phyloP scores from a whole-genome alignment of 2,888 invertebrate genomes.

The Drosophila gaucha region DNA sequence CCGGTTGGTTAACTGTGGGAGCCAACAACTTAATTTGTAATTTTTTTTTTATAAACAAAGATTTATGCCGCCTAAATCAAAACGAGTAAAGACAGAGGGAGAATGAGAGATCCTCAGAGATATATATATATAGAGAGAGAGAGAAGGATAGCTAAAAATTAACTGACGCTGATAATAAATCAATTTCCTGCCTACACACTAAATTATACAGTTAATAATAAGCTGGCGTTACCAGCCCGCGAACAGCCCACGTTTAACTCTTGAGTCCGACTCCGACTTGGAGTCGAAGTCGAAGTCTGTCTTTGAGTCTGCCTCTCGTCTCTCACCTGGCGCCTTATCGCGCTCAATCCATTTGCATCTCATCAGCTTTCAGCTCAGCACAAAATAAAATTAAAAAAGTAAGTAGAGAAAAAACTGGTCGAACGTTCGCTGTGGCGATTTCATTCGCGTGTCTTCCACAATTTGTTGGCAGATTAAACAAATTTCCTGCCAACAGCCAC shows the following conservation, averaged over 20 bases:
- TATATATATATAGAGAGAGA: background rate
- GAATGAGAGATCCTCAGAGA: background rate
- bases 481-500: constrained; percentile 80
- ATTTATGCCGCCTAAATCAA: constrained; percentile 63
- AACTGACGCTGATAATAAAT: constrained; percentile 79
- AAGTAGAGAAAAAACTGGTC: constrained; percentile 45
- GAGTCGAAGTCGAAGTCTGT: constrained; percentile 1
- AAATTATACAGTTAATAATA: constrained; percentile 78
- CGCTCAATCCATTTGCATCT: constrained; percentile 79
- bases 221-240: constrained; percentile 62
- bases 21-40: constrained; percentile 80
- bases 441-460: constrained; percentile 76
- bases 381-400: background rate
- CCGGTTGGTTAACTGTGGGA: constrained; percentile 73
- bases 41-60: constrained; percentile 43
- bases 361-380: constrained; percentile 69
- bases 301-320: constrained; percentile 19
- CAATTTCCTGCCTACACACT: constrained; percentile 79
- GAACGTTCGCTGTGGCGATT: constrained; percentile 33
- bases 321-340: constrained; percentile 62
- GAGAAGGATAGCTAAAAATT: constrained; percentile 52
- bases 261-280: constrained; percentile 19
- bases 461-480: constrained; percentile 80
- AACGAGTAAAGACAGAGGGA: constrained; percentile 36
- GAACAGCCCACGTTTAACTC: constrained; percentile 72